A percentile compares a stretch with the other conserved stretches of the same genome.
Evolutionary conservation across 2,888 invertebrate species (phyloP).

Genomic region (Parapristionchus giblindavisi): DNA sequence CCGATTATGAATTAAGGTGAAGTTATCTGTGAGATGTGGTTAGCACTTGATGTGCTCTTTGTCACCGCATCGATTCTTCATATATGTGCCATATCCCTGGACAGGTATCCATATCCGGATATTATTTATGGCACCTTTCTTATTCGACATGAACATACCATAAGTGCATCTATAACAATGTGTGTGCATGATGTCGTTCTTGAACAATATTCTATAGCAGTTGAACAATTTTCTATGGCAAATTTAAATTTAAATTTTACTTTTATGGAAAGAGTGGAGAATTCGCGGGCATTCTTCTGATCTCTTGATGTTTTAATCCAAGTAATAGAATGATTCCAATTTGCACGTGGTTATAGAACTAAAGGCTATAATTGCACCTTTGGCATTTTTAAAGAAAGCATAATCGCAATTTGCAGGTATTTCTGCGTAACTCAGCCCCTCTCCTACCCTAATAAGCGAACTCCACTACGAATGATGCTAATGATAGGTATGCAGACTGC

Average conservation of each 20-base stretch:
- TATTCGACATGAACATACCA: background rate
- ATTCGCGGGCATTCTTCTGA: no score
- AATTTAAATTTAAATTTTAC: no score
- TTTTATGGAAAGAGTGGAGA: no score
- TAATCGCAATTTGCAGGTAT: slow-evolving; percentile 51
- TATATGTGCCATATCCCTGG: slow-evolving; percentile 68
- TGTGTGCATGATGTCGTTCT: background rate
- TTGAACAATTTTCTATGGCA: no score
- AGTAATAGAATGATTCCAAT: no score
- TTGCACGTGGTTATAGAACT: background rate
- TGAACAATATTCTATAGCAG: no score
- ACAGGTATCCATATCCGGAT: slow-evolving; percentile 42
- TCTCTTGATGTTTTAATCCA: no score
- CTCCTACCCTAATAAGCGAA: slow-evolving; percentile 65
- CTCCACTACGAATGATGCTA: slow-evolving; percentile 62
- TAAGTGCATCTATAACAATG: background rate
- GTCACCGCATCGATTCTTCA: slow-evolving; percentile 74
- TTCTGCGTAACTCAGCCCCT: slow-evolving; percentile 68
- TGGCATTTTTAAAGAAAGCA: no score
- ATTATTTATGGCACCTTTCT: background rate
- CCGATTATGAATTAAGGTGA: slow-evolving; percentile 58
- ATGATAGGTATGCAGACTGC: slow-evolving; percentile 60
- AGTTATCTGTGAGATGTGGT: slow-evolving; percentile 73
- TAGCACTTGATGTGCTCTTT: slow-evolving; percentile 73
- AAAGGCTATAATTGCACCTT: background rate